Percentiles rank a stretch among this genome's conserved stretches.
Conservation (phyloP, 2,888 invertebrate genomes). For the Trichogramma evanescens region DNA sequence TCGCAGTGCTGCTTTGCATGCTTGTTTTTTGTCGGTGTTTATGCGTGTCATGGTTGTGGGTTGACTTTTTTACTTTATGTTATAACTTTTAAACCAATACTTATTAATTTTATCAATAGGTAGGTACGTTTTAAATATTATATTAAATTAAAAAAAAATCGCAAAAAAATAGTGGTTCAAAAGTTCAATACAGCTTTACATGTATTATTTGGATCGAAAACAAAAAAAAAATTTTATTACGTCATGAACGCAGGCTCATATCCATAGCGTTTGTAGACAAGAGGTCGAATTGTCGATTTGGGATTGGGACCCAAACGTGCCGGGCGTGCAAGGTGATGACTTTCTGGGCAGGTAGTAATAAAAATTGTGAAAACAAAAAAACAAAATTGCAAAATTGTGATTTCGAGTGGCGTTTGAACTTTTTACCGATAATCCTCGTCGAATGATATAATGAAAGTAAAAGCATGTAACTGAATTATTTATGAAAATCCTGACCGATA, state of each 20-base stretch:
- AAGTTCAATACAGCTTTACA: background rate
- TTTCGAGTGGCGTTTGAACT: too few relatives aligned
- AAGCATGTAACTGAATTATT: too few relatives aligned
- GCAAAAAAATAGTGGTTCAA: background rate
- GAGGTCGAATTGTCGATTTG: constrained; percentile 68
- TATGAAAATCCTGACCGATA: too few relatives aligned
- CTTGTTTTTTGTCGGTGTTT: constrained; percentile 5
- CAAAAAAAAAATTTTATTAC: background rate
- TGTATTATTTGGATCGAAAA: constrained; percentile 14
- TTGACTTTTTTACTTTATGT: too few relatives aligned
- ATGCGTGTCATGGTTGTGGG: background rate
- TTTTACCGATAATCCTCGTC: too few relatives aligned
- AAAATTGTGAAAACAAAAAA: background rate
- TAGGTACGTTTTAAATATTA: too few relatives aligned
- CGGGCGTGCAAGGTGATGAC: constrained; percentile 73
- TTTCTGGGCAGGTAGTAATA: constrained; percentile 69
- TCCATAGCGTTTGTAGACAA: constrained; percentile 70
- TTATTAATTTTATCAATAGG: too few relatives aligned
- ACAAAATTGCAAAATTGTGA: too few relatives aligned
- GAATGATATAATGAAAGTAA: too few relatives aligned
- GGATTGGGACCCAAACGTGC: constrained; percentile 78
- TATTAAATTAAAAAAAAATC: too few relatives aligned
- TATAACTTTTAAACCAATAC: too few relatives aligned
- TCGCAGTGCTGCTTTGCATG: constrained; percentile 15
- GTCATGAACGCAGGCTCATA: constrained; percentile 53